These are phyloP conservation scores for Tanypteryx hageni DNA, from an alignment of 2,888 invertebrate genomes.

Conservation along the genomic window DNA sequence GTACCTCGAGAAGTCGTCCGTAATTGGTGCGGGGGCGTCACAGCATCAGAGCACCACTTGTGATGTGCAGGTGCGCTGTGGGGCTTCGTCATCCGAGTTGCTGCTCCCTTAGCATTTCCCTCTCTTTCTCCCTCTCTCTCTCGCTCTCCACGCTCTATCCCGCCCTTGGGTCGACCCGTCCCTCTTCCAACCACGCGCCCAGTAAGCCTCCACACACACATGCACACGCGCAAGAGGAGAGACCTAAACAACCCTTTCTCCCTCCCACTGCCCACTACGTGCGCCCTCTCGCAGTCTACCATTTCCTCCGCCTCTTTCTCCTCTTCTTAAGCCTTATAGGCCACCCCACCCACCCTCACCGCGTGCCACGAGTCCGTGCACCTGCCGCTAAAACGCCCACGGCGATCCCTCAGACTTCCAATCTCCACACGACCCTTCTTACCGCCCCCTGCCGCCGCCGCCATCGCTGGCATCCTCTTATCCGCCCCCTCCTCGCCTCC, in stretches of 20 bases:
- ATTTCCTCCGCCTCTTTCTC: neutral
- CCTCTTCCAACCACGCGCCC: slow-evolving; percentile 48
- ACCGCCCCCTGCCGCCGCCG: neutral
- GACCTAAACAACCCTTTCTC: neutral
- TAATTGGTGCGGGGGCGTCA: neutral
- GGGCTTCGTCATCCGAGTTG: no score
- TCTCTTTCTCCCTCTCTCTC: neutral
- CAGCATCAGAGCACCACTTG: slow-evolving; percentile 12
- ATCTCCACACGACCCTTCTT: slow-evolving; percentile 8
- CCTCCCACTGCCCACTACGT: neutral
- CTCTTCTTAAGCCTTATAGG: neutral
- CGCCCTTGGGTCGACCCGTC: neutral
- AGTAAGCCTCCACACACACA: neutral
- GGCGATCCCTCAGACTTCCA: neutral
- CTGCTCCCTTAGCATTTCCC: no score
- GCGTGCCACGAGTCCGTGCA: slow-evolving; percentile 60
- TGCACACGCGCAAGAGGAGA: neutral
- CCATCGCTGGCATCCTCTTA: slow-evolving; percentile 30
- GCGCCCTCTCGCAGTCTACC: neutral
- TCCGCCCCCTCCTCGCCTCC: neutral
- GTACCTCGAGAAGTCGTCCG: neutral
- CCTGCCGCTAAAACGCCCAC: slow-evolving; percentile 54
- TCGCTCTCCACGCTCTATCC: neutral
- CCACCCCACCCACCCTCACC: slow-evolving; percentile 20
- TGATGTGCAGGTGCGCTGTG: slow-evolving; percentile 8